These are phyloP conservation scores for Drosophila hydei DNA, from an alignment of 1,140 invertebrate species.

Conservation along the genomic window DNA sequence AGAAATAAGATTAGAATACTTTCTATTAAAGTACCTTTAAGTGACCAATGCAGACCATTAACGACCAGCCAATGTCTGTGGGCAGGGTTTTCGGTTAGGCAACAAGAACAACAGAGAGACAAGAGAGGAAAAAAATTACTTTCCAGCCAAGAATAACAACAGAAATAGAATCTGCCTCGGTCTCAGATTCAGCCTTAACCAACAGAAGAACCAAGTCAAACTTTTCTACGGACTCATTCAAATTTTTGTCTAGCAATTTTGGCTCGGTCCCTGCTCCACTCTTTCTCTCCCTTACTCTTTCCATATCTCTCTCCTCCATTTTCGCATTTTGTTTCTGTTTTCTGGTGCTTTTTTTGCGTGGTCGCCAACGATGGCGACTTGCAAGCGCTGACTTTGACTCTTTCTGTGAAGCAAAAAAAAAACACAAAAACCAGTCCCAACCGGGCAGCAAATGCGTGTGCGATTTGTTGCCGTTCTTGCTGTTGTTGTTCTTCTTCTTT, in stretches of 20 bases:
- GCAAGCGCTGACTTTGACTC: constrained; percentile 69
- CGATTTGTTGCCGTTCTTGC: constrained; percentile 30
- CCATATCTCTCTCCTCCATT: not conserved
- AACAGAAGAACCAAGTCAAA: constrained; percentile 37
- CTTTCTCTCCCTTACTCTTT: not conserved
- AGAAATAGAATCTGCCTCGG: constrained; percentile 3
- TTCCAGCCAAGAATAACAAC: constrained; percentile 52
- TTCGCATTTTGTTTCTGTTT: constrained; percentile 15
- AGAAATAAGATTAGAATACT: no score
- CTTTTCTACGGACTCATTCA: constrained; percentile 62
- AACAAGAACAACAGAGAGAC: constrained; percentile 20
- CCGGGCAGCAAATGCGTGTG: constrained; percentile 59
- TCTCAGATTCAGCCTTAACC: constrained; percentile 8
- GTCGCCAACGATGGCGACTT: constrained; percentile 54
- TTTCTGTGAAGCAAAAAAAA: constrained; percentile 40
- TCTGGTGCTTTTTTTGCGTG: constrained; percentile 57
- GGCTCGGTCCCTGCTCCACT: not conserved
- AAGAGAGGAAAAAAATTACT: constrained; percentile 69
- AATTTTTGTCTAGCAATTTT: constrained; percentile 66
- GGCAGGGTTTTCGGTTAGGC: constrained; percentile 14
- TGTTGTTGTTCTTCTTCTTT: constrained; percentile 42
- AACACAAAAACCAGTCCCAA: constrained; percentile 42
- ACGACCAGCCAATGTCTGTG: constrained; percentile 47
- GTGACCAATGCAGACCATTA: constrained; percentile 64
- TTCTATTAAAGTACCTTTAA: constrained; percentile 24